Evolutionary conservation across 2,113 vertebrate genomes (phyloP), one percentile per base, ranked within the genome.

Genomic region (Saccopteryx bilineata): DNA sequence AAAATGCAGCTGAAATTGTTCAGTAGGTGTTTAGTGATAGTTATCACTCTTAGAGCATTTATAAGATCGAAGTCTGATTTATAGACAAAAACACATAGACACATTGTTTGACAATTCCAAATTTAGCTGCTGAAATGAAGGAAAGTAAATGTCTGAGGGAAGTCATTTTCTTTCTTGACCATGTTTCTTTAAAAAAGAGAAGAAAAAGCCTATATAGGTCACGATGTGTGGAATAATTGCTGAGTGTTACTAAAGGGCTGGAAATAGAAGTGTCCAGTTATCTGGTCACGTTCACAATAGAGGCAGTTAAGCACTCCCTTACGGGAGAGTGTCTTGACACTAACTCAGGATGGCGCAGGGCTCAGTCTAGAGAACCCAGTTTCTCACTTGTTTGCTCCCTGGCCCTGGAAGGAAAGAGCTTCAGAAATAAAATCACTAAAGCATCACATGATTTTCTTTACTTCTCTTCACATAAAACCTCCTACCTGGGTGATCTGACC

Each of bases 41-140:
- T 50, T 54, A 7, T 8, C 26, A 1, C 56, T 10, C 8, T 26
- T 0, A 24, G 9, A 63, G n/a, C 13, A 1, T 8, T 0, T 87
- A 24, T 39, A 19, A 66, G 9, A 58, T 26, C 18, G 1, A 19
- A 4, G 33, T 19, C 0, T 28, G 5, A 46, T 13, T n/a, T 46
- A 68, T 24, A 84, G 72, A 68, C 28, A 17, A 68, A 71, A n/a
- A 21, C 1, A 15, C 28, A 4, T 9, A 5, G 5, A 18, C 0
- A 1, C 4, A 0, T 8, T 28, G 65, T 23, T 54, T 12, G 9
- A 28, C 18, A 13, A 56, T 39, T 75, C 68, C 65, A 69, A 69
- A 17, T 33, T 17, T 23, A 52, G 82, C 52, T 75, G 60, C n/a
- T 69, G n/a, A 50, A 84, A 71, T 50, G 33, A 80, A 83, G 68